These are phyloP conservation scores for Agriopis marginaria DNA, from an alignment of 2,888 invertebrate genomes.

Conservation along the genomic window DNA sequence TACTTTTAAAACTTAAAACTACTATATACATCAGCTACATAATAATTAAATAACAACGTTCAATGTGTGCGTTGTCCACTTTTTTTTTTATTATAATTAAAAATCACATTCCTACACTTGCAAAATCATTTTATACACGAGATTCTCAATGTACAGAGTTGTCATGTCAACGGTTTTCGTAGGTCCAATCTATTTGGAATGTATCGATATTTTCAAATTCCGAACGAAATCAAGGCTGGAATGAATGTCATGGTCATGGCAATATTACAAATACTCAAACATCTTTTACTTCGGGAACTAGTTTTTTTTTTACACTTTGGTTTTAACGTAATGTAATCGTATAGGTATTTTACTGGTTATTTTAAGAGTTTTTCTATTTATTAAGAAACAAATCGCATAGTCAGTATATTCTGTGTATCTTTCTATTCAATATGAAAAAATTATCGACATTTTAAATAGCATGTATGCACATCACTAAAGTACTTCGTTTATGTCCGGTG, in stretches of 20 bases:
- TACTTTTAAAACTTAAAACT: constrained; percentile 70
- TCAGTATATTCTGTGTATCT: background rate
- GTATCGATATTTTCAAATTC: constrained; percentile 47
- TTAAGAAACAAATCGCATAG: background rate
- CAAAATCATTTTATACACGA: constrained; percentile 52
- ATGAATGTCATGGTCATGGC: constrained; percentile 47
- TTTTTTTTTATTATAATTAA: constrained; percentile 40
- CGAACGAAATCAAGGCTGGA: constrained; percentile 42
- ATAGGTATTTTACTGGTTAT: background rate
- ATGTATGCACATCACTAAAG: constrained; percentile 13
- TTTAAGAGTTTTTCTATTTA: background rate
- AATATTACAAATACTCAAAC: constrained; percentile 20
- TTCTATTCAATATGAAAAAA: background rate
- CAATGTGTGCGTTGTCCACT: constrained; percentile 45
- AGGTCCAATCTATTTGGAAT: constrained; percentile 60
- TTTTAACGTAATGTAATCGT: no score
- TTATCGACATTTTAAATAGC: constrained; percentile 10
- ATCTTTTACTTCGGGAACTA: background rate
- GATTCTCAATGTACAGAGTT: constrained; percentile 66
- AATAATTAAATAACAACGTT: constrained; percentile 59
- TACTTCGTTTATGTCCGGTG: background rate
- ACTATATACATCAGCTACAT: constrained; percentile 77
- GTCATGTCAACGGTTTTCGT: constrained; percentile 49
- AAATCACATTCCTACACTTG: constrained; percentile 46
- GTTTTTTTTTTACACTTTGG: no score